Evolutionary conservation across 2,113 vertebrate species (phyloP).

Genomic region (Osmerus mordax): DNA sequence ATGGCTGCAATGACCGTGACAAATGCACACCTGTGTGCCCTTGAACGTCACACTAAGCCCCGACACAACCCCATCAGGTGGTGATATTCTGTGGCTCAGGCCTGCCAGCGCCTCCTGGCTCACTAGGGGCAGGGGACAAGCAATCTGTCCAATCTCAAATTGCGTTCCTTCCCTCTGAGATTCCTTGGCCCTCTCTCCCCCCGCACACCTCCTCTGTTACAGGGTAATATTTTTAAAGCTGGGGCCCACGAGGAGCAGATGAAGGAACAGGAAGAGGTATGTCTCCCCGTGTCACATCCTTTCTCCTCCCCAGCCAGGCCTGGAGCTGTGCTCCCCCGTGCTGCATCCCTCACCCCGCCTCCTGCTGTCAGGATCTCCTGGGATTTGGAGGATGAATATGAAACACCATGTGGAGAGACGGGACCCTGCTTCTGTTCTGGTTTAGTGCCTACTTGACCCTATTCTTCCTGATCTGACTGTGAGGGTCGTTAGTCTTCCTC

Average conservation of each 20-base stretch:
- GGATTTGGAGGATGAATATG: slow-evolving; percentile 37
- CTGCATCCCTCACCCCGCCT: no score
- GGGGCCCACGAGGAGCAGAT: slow-evolving; percentile 37
- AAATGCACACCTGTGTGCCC: neutral
- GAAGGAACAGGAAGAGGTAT: slow-evolving; percentile 43
- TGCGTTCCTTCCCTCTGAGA: slow-evolving; percentile 56
- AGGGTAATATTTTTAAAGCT: slow-evolving; percentile 64
- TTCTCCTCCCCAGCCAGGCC: slow-evolving; percentile 10
- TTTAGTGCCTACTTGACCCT: slow-evolving; percentile 22
- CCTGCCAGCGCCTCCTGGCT: no score
- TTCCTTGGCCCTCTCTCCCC: slow-evolving; percentile 40
- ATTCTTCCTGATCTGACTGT: slow-evolving; percentile 13
- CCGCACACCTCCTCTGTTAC: slow-evolving; percentile 51
- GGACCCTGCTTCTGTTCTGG: slow-evolving; percentile 37
- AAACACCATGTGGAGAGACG: slow-evolving; percentile 26
- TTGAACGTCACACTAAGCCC: slow-evolving; percentile 17
- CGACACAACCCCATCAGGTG: neutral
- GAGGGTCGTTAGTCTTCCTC: slow-evolving; percentile 1
- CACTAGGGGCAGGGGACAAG: slow-evolving; percentile 48
- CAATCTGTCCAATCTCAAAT: slow-evolving; percentile 72
- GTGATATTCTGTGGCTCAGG: no score
- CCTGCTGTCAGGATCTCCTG: no score
- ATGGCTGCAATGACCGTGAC: neutral
- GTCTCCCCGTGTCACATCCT: slow-evolving; percentile 42
- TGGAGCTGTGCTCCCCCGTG: no score